Evolutionary conservation across 2,113 vertebrate genomes (phyloP), one percentile per base, ranked within the genome.

Genomic region (Micromys minutus): DNA sequence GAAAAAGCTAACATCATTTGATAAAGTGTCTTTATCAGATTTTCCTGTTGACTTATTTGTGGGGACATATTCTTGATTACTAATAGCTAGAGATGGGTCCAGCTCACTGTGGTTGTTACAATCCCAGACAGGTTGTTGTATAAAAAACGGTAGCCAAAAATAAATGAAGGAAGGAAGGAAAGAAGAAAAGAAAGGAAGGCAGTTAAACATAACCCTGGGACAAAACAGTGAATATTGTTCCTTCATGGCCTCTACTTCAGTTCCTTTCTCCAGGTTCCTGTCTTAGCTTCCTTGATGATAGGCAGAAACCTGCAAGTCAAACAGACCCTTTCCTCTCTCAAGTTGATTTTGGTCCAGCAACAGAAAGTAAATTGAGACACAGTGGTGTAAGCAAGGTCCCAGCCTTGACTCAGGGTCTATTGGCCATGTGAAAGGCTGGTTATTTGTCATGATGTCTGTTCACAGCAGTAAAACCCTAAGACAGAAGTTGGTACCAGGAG

Each of bases 331-430:
- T 61, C 55, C 55, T 39, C 57, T 61, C 15, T 7, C 57, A 42
- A 15, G 24, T 19, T 83, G 15, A 6, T 83, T 83, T 83, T 31
- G n/a, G 22, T 42, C 12, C 22, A 59, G 55, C 13, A 42, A 26
- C 55, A 83, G 79, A 59, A 26, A 83, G 24, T 12, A 31, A 61
- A 61, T 22, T 42, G 42, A 36, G 7, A 5, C 57, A 61, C 13
- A 74, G 19, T 69, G 8, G 16, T 57, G 10, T 19, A 39, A 42
- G 26, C n/a, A 39, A 42, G 7, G 8, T 7, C 13, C 50, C 1
- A 15, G 34, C 45, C 87, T 71, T 1, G 8, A 3, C 1, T 3
- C 19, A 2, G 3, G 21, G 75, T 11, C 3, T 1, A 7, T 39
- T 24, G 16, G 84, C n/a, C 42, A 36, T 1, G 3, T 2, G 39